Conservation (phyloP, 2,113 vertebrate genomes). For the Orycteropus afer region DNA sequence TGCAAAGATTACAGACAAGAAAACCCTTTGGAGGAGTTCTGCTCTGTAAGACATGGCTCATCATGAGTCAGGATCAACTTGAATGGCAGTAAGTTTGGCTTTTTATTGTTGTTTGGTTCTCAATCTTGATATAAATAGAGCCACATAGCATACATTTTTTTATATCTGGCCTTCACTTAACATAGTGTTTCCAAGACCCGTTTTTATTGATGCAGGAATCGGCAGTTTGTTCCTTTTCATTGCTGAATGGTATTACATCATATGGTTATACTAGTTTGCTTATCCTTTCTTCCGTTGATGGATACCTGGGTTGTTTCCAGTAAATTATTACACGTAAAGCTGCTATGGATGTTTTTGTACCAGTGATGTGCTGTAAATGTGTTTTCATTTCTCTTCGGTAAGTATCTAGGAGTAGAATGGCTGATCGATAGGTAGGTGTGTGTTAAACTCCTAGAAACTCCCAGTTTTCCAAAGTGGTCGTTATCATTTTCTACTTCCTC, state of each 20-base stretch:
- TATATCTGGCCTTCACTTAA: background rate
- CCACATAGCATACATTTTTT: background rate
- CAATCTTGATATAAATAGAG: background rate
- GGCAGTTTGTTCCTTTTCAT: too few relatives aligned
- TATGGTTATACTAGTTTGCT: too few relatives aligned
- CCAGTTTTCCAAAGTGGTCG: background rate
- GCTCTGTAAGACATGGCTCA: too few relatives aligned
- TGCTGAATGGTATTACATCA: background rate
- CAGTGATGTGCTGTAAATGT: background rate
- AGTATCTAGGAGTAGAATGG: background rate
- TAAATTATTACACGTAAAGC: background rate
- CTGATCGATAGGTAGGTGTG: background rate
- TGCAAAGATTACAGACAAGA: too few relatives aligned
- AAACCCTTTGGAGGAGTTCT: too few relatives aligned
- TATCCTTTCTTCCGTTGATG: background rate
- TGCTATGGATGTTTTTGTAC: background rate
- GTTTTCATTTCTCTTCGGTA: too few relatives aligned
- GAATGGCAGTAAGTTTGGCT: too few relatives aligned
- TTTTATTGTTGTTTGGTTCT: too few relatives aligned
- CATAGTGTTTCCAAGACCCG: background rate
- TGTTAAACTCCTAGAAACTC: background rate
- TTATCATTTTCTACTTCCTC: background rate
- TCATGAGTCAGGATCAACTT: too few relatives aligned
- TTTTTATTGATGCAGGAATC: too few relatives aligned
- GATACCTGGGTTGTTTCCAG: background rate